A percentile compares a stretch with the other conserved stretches of the same genome.
Evolutionary conservation across 2,888 invertebrate genomes (phyloP).

Genomic region (Erebia palarica): DNA sequence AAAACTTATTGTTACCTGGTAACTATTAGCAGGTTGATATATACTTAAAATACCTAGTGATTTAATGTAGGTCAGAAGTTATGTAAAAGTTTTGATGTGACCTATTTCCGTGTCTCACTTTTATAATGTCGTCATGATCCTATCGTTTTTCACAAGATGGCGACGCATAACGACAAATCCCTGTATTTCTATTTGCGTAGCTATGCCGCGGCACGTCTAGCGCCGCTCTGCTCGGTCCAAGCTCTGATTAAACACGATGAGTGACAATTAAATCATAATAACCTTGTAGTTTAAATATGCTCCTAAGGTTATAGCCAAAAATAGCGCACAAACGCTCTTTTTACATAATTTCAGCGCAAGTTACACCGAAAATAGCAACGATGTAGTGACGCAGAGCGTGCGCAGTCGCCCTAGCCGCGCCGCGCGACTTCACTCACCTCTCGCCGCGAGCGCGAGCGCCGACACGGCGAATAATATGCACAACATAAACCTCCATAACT

Average conservation of each 20-base stretch:
- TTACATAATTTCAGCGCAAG: conserved; percentile 83
- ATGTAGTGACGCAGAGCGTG: conserved; percentile 45
- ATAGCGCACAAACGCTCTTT: conserved; percentile 80
- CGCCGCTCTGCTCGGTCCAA: conserved; percentile 42
- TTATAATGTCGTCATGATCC: conserved; percentile 76
- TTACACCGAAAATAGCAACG: conserved; percentile 78
- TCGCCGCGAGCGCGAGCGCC: conserved; percentile 69
- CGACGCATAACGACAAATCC: conserved; percentile 79
- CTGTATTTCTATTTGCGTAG: conserved; percentile 82
- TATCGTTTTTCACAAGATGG: conserved; percentile 83
- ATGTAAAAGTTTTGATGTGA: conserved; percentile 51
- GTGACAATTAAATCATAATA: conserved; percentile 42
- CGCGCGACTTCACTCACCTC: conserved; percentile 67
- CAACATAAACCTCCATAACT: conserved; percentile 79
- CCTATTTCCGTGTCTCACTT: conserved; percentile 68
- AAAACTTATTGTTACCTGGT: not conserved
- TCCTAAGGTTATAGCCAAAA: conserved; percentile 78
- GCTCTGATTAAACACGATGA: conserved; percentile 37
- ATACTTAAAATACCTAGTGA: not conserved
- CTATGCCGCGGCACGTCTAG: conserved; percentile 59
- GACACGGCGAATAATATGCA: conserved; percentile 74
- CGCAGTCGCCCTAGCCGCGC: conserved; percentile 18
- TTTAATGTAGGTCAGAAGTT: conserved; percentile 34
- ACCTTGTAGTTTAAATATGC: conserved; percentile 67
- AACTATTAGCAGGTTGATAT: too few species aligned